Percentiles rank a stretch among this genome's conserved stretches.
Evolutionary conservation across 2,113 vertebrate species (phyloP).

Genomic region (Ovis aries): DNA sequence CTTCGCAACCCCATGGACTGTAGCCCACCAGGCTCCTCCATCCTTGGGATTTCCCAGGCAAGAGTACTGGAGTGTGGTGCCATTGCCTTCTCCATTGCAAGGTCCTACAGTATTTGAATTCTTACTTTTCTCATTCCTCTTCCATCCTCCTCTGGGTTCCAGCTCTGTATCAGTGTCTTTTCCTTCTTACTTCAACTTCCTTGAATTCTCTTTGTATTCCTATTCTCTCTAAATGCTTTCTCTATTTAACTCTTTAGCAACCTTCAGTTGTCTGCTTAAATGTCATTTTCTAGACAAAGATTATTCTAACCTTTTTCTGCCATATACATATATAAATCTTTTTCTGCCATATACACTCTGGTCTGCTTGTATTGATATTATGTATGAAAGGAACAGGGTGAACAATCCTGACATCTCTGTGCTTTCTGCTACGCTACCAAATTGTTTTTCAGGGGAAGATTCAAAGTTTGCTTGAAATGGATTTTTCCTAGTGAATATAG

Average conservation of each 20-base stretch:
- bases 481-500: not conserved
- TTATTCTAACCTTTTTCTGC: not conserved
- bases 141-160: rapidly evolving
- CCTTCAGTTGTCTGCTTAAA: not conserved
- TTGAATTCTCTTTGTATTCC: not conserved
- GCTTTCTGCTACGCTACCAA: not conserved
- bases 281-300: not conserved
- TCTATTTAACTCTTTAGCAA: not conserved
- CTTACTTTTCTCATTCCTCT: not conserved
- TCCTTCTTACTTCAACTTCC: not conserved
- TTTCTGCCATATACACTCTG: not conserved
- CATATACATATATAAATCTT: not conserved
- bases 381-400: not conserved
- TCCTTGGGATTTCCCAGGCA: too few species aligned
- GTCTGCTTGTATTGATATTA: not conserved
- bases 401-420: not conserved
- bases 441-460: not conserved
- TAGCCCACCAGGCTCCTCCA: too few species aligned
- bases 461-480: not conserved
- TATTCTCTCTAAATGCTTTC: not conserved
- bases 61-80: too few species aligned
- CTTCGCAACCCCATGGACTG: too few species aligned
- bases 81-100: not conserved
- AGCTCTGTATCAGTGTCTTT: not conserved
- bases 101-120: too few species aligned